Evolutionary conservation across 2,888 invertebrate genomes (phyloP), one percentile per base, ranked within the genome.

Genomic region (Diarsia mendica): DNA sequence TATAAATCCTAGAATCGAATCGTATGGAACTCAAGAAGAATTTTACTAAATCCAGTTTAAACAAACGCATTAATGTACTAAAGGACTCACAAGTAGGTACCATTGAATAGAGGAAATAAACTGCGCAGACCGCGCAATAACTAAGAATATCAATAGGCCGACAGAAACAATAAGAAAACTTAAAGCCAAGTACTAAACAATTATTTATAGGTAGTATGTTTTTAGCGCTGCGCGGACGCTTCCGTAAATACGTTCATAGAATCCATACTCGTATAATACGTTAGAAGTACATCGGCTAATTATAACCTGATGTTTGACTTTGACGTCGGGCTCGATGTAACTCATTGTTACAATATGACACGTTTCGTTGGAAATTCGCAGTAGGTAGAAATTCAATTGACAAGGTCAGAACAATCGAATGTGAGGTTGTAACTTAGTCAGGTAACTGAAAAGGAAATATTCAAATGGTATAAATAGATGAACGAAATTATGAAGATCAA

Each of bases 351-450:
- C 87, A 85, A 89, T 88, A 90, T 90, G 91, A 89, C 88, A 91
- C 85, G 89, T 88, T 88, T 84, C 84, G 84, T 87, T 88, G 89
- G 80, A 91, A 89, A 91, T 89, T 89, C 75, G 89, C 87, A 39
- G 91, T 91, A 89, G 91, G 91, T 79, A 85, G 89, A 90, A 90
- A 90, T 89, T 89, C 87, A 84, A 85, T 83, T 88, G 89, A 89
- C 90, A 89, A 89, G 89, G 90, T 88, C 86, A 64, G 77, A 84
- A 82, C 80, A 83, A 76, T 83, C 73, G 75, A 83, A 86, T 72
- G 77, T 81, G 85, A 83, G 85, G 78, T 77, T 80, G 70, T 77
- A 53, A 79, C 72, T 72, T 73, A 76, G 61, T 68, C 68, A 75
- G 53, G 69, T 71, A 66, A 82, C 64, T 71, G 15, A 65, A 58